Evolutionary conservation across 1,140 invertebrate genomes (phyloP).

Genomic region (Pygmarrhopalites habei): DNA sequence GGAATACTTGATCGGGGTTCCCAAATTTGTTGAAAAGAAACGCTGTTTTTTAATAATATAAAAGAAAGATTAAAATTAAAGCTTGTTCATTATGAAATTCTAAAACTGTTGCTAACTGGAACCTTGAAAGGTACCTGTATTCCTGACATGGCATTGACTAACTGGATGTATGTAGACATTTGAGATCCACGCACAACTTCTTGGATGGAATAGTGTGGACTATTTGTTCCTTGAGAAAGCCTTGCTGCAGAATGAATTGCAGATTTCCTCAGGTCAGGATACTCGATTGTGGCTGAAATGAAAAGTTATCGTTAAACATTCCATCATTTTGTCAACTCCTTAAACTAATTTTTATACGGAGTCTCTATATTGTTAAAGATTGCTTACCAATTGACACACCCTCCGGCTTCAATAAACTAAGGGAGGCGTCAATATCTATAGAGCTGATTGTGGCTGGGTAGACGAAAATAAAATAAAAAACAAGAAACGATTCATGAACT

Average conservation of each 20-base stretch:
- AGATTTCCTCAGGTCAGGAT: constrained; percentile 33
- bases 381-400: constrained; percentile 34
- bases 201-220: constrained; percentile 34
- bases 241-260: constrained; percentile 34
- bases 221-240: constrained; percentile 30
- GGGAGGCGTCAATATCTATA: constrained; percentile 30
- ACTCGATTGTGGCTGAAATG: constrained; percentile 39
- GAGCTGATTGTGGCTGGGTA: constrained; percentile 33
- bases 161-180: constrained; percentile 38
- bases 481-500: too few relatives aligned
- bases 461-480: too few relatives aligned
- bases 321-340: too few relatives aligned
- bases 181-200: constrained; percentile 36
- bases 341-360: too few relatives aligned
- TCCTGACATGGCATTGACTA: constrained; percentile 35
- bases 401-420: constrained; percentile 30
- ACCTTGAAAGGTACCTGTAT: constrained; percentile 30
- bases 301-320: too few relatives aligned
- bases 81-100: too few relatives aligned
- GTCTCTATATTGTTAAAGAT: too few relatives aligned
- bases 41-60: not conserved
- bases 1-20: not conserved
- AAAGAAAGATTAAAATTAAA: too few relatives aligned
- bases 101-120: too few relatives aligned
- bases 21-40: not conserved